Evolutionary conservation across 2,888 invertebrate species (phyloP).

Genomic region (Eupeodes latifasciatus): DNA sequence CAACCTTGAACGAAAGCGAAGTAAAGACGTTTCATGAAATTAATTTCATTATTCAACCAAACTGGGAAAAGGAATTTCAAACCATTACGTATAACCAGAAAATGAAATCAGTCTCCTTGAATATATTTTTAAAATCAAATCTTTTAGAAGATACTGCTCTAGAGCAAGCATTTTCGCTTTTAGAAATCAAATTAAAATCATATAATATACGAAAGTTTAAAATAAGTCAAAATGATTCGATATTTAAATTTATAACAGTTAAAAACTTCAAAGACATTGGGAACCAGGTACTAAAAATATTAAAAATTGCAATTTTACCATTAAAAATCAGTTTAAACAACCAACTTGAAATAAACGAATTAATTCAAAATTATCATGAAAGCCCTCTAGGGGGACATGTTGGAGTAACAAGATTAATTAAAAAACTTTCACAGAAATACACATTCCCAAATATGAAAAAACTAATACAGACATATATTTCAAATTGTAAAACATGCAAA

Average conservation of each 20-base stretch:
- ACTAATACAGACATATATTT: conserved; percentile 45
- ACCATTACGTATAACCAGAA: neutral
- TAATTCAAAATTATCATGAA: conserved; percentile 19
- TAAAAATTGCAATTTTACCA: conserved; percentile 20
- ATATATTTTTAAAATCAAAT: neutral
- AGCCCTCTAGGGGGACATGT: conserved; percentile 20
- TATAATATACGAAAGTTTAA: neutral
- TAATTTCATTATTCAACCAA: conserved; percentile 13
- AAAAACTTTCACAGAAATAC: conserved; percentile 21
- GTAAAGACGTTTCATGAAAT: neutral
- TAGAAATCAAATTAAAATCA: neutral
- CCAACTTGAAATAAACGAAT: conserved; percentile 9
- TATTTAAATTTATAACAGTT: neutral
- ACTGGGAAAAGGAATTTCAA: neutral
- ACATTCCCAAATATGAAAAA: conserved; percentile 32
- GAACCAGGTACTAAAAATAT: neutral
- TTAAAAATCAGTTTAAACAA: conserved; percentile 11
- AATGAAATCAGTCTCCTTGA: neutral
- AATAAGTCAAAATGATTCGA: neutral
- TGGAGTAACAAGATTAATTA: conserved; percentile 1
- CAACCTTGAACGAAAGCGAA: neutral
- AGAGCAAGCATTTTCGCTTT: neutral
- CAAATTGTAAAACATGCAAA: conserved; percentile 45
- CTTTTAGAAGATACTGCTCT: neutral
- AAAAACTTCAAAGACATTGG: neutral